Evolutionary conservation across 1,140 invertebrate genomes (phyloP), one percentile per base, ranked within the genome.

Genomic region (Drosophila sp.): DNA sequence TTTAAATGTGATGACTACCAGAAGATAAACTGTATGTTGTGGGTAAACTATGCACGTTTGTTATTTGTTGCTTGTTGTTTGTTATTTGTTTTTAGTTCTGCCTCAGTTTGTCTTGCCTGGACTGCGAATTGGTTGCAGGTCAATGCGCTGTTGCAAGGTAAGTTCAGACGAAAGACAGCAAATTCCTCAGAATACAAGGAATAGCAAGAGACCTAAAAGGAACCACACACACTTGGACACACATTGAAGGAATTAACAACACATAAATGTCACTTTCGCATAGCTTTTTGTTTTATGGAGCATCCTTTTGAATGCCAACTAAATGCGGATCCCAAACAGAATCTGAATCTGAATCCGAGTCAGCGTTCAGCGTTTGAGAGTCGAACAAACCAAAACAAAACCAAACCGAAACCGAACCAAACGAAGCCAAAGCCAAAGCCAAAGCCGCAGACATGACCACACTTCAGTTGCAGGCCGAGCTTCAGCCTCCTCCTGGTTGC

Each of bases 261-360:
- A 87, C 78, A 87, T 87, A 87, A 87, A 87, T 87, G 78, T 87
- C 82, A 82, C 83, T 82, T 89, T 89, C 67, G 76, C 73, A 89
- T 73, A 82, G 72, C 83, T 71, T 87, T 87, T 87, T 89, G 78
- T 87, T 87, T 87, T 87, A 87, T 87, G 83, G 83, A 82, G 81
- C 78, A 76, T 86, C 82, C 79, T 78, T 81, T 77, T 58, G 32
- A 18, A 51, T 7, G 32, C 18, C 54, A 57, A 11, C 38, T 27
- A 34, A 50, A 62, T 21, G 38, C 57, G 14, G 36, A 59, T 21
- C 64, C 38, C 13, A 51, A 40, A n/a, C 36, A 53, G 48, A 43
- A 43, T 11, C 3, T 16, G 40, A 43, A 8, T 16, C 13, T 8
- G 41, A 34, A 16, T 1, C 27, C 11, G 50, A 50, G 46, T 45